Conservation (phyloP, 1,140 invertebrate genomes). For the Ptiloglossa arizonensis region DNA sequence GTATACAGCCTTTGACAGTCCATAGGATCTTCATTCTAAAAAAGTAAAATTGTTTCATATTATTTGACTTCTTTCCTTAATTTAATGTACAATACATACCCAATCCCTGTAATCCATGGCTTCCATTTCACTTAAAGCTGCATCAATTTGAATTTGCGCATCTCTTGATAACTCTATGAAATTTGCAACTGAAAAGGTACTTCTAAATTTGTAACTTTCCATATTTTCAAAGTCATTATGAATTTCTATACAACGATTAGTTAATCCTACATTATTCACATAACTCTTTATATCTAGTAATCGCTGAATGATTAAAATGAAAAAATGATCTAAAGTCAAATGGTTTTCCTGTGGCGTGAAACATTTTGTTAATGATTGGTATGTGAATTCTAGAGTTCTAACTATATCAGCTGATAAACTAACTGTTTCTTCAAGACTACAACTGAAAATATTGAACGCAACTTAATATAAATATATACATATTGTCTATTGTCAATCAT, state of each 20-base stretch:
- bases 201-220: conserved; percentile 72
- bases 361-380: conserved; percentile 81
- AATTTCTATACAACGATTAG: conserved; percentile 15
- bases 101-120: conserved; percentile 91
- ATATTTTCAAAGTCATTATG: conserved; percentile 40
- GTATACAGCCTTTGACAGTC: conserved; percentile 90
- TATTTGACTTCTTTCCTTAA: conserved; percentile 4
- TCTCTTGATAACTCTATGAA: conserved; percentile 87
- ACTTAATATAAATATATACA: conserved; percentile 69
- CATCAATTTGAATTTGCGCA: conserved; percentile 89
- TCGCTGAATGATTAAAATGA: conserved; percentile 81
- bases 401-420: conserved; percentile 81
- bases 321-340: conserved; percentile 82
- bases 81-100: conserved; percentile 78
- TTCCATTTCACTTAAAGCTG: conserved; percentile 90
- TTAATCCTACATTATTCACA: conserved; percentile 38
- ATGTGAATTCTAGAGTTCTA: conserved; percentile 81
- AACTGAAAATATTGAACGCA: conserved; percentile 79
- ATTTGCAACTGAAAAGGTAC: conserved; percentile 80
- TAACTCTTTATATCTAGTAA: conserved; percentile 72
- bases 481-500: conserved; percentile 63
- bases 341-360: conserved; percentile 78
- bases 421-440: conserved; percentile 80
- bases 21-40: conserved; percentile 88
- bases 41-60: conserved; percentile 5